Evolutionary conservation across 2,888 invertebrate genomes (phyloP).

Genomic region (Matsumyia berberina): DNA sequence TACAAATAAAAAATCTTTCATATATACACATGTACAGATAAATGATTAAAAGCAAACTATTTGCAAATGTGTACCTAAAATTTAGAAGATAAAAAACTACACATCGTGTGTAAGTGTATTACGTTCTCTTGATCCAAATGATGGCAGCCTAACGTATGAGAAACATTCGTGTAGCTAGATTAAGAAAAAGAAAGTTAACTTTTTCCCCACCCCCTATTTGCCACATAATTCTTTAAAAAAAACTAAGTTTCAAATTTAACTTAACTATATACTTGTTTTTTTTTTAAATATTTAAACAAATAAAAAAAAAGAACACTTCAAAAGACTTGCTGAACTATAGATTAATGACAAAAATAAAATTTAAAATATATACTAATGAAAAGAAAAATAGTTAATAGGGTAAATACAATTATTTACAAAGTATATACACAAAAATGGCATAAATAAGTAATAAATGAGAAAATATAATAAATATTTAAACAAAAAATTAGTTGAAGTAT

Average conservation of each 20-base stretch:
- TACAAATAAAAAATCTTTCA: conserved; percentile 33
- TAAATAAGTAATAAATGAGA: conserved; percentile 39
- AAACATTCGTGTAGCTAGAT: conserved; percentile 23
- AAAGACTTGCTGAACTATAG: conserved; percentile 76
- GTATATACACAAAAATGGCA: conserved; percentile 51
- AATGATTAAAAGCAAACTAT: conserved; percentile 11
- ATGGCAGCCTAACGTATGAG: background rate
- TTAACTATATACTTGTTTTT: background rate
- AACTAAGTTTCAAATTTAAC: background rate
- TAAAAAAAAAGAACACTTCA: conserved; percentile 66
- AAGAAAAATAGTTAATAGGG: conserved; percentile 56
- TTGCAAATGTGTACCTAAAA: conserved; percentile 65
- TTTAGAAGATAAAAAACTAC: conserved; percentile 10
- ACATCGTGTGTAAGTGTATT: conserved; percentile 23
- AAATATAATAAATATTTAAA: conserved; percentile 19
- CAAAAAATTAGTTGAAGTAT: conserved; percentile 58
- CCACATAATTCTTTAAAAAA: conserved; percentile 22
- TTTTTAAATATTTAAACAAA: conserved; percentile 28
- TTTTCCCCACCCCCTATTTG: conserved; percentile 61
- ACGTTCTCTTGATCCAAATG: conserved; percentile 10
- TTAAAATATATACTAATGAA: conserved; percentile 38
- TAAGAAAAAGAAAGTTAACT: conserved; percentile 10
- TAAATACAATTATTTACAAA: conserved; percentile 75
- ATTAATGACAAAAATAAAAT: conserved; percentile 66
- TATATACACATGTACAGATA: conserved; percentile 61